These are phyloP conservation scores for Artibeus lituratus DNA, from an alignment of 2,797 vertebrate genomes.

Conservation along the genomic window DNA sequence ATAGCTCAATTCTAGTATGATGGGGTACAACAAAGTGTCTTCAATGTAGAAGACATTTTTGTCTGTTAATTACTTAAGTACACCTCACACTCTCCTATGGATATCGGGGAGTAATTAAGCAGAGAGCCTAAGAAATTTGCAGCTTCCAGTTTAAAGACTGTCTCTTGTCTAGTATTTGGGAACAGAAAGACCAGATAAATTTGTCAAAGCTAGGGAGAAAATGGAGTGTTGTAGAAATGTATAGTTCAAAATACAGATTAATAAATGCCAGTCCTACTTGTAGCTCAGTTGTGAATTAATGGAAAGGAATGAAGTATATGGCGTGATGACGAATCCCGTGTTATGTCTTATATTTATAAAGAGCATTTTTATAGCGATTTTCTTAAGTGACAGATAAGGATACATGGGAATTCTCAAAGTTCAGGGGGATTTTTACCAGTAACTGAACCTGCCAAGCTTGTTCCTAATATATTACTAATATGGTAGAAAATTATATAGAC, in stretches of 20 bases:
- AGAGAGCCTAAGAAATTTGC: constrained; percentile 30
- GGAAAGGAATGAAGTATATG: neutral
- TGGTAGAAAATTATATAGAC: neutral
- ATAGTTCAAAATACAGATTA: neutral
- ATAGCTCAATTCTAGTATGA: neutral
- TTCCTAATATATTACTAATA: neutral
- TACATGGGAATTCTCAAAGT: neutral
- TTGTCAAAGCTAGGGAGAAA: neutral
- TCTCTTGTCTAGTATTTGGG: neutral
- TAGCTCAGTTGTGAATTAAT: neutral
- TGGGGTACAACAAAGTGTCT: neutral
- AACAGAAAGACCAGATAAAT: neutral
- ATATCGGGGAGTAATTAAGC: constrained; percentile 32
- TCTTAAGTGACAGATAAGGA: neutral
- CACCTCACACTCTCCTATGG: neutral
- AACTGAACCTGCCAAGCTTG: neutral
- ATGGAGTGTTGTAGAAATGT: neutral
- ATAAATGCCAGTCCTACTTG: neutral
- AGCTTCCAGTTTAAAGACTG: neutral
- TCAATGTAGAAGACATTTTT: neutral
- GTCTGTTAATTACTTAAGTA: neutral
- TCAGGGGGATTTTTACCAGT: neutral
- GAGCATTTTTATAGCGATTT: neutral
- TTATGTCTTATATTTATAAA: constrained; percentile 17
- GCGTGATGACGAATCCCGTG: neutral